Percentiles rank a stretch among this genome's conserved stretches.
Conservation (phyloP, 2,888 invertebrate species). For the Clitarchus hookeri region DNA sequence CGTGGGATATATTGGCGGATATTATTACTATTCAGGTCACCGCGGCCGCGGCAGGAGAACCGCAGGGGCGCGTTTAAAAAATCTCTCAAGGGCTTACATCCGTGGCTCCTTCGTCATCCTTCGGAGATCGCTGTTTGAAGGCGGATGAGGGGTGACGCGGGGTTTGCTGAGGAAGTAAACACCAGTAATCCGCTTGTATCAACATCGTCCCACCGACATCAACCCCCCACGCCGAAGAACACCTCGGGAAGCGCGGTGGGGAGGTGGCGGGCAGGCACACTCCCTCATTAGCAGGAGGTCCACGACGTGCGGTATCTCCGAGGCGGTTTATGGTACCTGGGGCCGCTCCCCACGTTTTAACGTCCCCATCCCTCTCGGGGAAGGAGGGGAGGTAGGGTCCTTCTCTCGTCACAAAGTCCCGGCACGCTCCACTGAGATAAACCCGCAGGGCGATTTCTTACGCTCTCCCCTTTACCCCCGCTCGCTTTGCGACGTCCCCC, state of each 20-base stretch:
- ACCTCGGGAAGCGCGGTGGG: not conserved
- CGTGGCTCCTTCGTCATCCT: not conserved
- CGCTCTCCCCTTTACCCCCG: not conserved
- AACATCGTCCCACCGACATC: not conserved
- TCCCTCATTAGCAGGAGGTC: not conserved
- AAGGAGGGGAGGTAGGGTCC: not conserved
- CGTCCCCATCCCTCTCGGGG: no score
- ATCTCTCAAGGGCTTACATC: not conserved
- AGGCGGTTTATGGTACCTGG: not conserved
- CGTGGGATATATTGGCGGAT: not conserved
- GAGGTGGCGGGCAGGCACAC: no score
- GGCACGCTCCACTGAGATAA: conserved; percentile 2
- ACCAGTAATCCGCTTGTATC: not conserved
- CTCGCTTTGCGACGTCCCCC: not conserved
- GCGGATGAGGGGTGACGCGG: not conserved
- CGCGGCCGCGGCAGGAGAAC: not conserved
- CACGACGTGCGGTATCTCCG: conserved; percentile 9
- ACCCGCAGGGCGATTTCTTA: not conserved
- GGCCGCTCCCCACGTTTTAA: not conserved
- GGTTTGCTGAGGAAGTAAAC: not conserved
- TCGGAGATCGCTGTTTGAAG: not conserved
- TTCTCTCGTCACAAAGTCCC: not conserved
- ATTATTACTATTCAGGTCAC: not conserved
- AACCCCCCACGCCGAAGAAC: not conserved
- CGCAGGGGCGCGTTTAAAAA: not conserved